phyloP scores from a whole-genome alignment of 64 coral and sea anemone genomes.

The Dendronephthya gigantea region DNA sequence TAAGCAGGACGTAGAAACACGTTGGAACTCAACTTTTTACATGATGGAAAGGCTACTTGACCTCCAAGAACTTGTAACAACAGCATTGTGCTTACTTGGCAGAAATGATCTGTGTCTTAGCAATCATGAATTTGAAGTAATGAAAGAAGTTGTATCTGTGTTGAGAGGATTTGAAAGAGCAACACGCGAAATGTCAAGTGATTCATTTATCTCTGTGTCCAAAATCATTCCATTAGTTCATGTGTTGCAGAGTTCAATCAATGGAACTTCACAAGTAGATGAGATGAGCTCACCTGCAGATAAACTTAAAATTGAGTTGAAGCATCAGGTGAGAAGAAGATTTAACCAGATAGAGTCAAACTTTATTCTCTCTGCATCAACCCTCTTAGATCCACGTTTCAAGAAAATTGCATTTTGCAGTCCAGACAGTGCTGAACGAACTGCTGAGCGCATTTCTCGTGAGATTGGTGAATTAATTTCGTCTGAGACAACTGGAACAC shows the following conservation, averaged over 20 bases:
- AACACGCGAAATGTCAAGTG: not conserved
- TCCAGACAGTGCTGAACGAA: not conserved
- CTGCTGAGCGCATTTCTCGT: not conserved
- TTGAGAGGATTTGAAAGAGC: not conserved
- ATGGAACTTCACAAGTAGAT: no score
- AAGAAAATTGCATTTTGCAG: not conserved
- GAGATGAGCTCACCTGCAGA: no score
- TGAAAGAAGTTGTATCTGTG: not conserved
- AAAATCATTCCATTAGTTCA: not conserved
- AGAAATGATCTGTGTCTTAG: not conserved
- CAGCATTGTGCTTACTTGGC: not conserved
- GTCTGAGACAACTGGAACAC: not conserved
- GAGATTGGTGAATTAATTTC: not conserved
- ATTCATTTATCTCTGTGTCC: not conserved
- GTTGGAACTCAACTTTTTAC: not conserved
- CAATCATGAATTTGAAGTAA: not conserved
- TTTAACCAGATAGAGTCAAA: not conserved
- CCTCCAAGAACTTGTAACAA: not conserved
- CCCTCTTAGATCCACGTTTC: not conserved
- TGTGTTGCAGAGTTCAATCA: not conserved
- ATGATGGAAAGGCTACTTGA: not conserved
- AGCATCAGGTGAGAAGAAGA: not conserved
- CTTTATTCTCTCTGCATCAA: not conserved
- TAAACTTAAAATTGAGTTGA: not conserved
- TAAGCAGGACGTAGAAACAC: not conserved